Evolutionary conservation across 2,888 invertebrate genomes (phyloP).

Genomic region (Artemia sinica): DNA sequence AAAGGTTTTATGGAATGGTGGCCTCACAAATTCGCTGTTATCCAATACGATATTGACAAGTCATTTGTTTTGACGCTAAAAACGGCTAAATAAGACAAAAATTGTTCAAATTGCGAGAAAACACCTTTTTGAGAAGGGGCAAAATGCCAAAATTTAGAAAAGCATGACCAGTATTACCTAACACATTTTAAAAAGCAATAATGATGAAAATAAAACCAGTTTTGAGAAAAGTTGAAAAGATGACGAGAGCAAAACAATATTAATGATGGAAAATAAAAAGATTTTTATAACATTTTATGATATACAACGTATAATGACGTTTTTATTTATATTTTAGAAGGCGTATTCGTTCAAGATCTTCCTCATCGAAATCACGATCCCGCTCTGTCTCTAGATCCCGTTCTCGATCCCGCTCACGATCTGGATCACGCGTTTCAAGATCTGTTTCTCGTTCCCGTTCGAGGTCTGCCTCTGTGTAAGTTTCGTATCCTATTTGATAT

Average conservation of each 20-base stretch:
- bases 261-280: constrained; percentile 25
- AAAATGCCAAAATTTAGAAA: no score
- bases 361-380: constrained; percentile 36
- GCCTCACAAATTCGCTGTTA: no score
- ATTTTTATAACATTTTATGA: background rate
- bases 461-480: constrained; percentile 21
- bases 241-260: constrained; percentile 24
- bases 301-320: constrained; percentile 1
- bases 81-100: no score
- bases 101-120: no score
- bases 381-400: constrained; percentile 32
- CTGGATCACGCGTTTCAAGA: constrained; percentile 29
- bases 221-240: background rate
- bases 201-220: no score
- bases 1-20: no score
- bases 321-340: constrained; percentile 20
- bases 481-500: background rate
- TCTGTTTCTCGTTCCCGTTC: constrained; percentile 28
- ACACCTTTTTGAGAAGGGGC: no score
- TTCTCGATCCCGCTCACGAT: constrained; percentile 34
- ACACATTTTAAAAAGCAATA: no score
- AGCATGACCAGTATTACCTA: no score
- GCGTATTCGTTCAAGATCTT: constrained; percentile 25
- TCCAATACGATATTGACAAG: no score
- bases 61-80: no score